These are phyloP conservation scores for Pristiophorus japonicus DNA, from an alignment of 2,113 vertebrate genomes.

Conservation along the genomic window DNA sequence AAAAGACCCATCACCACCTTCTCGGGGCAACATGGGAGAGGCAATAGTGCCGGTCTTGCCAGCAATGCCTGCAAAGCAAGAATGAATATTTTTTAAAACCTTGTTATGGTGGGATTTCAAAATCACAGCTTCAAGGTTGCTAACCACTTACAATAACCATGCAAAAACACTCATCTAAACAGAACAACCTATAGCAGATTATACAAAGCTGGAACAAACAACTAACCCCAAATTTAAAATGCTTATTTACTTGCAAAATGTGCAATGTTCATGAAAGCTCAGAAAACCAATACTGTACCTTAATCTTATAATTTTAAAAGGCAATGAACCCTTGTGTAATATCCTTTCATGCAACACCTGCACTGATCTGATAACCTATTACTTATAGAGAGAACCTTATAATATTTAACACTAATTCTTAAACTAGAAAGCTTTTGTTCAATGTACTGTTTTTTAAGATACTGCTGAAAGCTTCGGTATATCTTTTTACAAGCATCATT, in stretches of 20 bases:
- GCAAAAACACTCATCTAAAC: background rate
- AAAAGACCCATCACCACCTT: background rate
- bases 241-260: background rate
- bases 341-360: background rate
- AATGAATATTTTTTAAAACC: background rate
- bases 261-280: background rate
- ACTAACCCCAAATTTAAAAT: background rate
- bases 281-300: background rate
- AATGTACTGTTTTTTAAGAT: constrained; percentile 3
- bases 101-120: background rate
- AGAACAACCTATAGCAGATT: background rate
- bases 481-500: constrained; percentile 22
- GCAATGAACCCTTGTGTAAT: background rate
- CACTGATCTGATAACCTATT: background rate
- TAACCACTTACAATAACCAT: background rate
- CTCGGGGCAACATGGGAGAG: background rate
- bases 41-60: background rate
- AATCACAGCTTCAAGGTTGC: background rate
- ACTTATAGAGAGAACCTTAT: background rate
- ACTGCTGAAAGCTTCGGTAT: constrained; percentile 31
- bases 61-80: background rate
- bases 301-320: background rate
- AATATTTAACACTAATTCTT: constrained; percentile 7
- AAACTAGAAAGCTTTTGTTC: background rate
- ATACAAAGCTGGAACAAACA: background rate